Evolutionary conservation across 1,140 invertebrate genomes (phyloP).

Genomic region (Apis dorsata): DNA sequence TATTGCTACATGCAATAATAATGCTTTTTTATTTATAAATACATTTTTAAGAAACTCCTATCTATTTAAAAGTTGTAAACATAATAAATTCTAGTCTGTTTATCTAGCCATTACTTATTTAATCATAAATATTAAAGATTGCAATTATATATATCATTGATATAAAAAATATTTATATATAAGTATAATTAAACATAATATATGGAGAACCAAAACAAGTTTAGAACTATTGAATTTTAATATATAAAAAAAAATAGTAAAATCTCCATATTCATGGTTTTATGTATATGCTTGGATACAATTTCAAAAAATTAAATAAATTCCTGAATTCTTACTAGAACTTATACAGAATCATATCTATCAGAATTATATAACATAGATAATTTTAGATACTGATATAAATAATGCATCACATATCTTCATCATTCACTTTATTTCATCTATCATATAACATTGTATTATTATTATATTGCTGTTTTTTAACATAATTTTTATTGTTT

Average conservation of each 20-base stretch:
- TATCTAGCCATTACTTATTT: constrained; percentile 65
- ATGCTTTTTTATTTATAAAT: neutral
- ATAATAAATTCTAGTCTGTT: constrained; percentile 68
- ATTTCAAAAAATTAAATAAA: no score
- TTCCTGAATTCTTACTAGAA: no score
- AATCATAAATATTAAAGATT: constrained; percentile 48
- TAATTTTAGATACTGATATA: no score
- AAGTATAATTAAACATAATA: constrained; percentile 46
- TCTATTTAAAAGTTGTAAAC: constrained; percentile 25
- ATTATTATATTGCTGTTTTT: no score
- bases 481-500: no score
- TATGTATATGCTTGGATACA: no score
- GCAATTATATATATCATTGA: constrained; percentile 47
- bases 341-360: no score
- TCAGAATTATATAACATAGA: no score
- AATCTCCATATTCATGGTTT: neutral
- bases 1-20: neutral
- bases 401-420: no score
- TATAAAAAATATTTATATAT: constrained; percentile 59
- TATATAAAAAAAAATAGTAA: constrained; percentile 21
- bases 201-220: constrained; percentile 48
- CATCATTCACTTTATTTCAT: no score
- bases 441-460: no score
- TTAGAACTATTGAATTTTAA: neutral
- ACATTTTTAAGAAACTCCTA: neutral